A percentile compares a stretch with the other conserved stretches of the same genome.
phyloP scores from a whole-genome alignment of 2,888 invertebrate species.

The Prosopocoilus inquinatus region DNA sequence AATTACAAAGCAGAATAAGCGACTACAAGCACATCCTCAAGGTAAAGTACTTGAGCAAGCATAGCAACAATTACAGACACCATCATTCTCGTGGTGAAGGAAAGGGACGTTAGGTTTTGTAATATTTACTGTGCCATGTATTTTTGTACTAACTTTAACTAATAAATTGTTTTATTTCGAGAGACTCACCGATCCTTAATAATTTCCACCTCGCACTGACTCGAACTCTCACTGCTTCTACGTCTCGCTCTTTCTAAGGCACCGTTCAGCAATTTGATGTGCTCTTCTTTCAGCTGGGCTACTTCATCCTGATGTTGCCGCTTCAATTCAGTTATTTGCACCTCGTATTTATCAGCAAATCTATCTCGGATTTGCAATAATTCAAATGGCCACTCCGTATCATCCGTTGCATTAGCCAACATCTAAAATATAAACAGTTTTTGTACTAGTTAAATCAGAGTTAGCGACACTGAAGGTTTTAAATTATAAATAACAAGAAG shows the following conservation, averaged over 20 bases:
- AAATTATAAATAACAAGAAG: not conserved
- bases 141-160: no score
- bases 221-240: conserved; percentile 50
- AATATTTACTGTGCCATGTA: no score
- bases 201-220: conserved; percentile 57
- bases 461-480: not conserved
- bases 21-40: no score
- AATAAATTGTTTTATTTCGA: not conserved
- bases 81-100: no score
- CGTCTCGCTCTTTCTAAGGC: conserved; percentile 43
- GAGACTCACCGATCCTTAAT: conserved; percentile 60
- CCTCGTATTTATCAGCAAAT: conserved; percentile 66
- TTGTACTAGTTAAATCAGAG: not conserved
- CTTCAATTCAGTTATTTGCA: conserved; percentile 58
- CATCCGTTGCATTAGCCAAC: conserved; percentile 65
- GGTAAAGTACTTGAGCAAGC: no score
- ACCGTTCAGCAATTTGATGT: conserved; percentile 40
- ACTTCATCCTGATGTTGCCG: conserved; percentile 64
- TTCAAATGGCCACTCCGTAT: conserved; percentile 76
- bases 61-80: no score
- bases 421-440: conserved; percentile 52
- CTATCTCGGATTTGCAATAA: conserved; percentile 69
- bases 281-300: conserved; percentile 43
- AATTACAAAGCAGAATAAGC: no score
- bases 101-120: not conserved